Evolutionary conservation across 1,140 invertebrate species (phyloP), one percentile per base, ranked within the genome.

Genomic region (Aricia agestis): DNA sequence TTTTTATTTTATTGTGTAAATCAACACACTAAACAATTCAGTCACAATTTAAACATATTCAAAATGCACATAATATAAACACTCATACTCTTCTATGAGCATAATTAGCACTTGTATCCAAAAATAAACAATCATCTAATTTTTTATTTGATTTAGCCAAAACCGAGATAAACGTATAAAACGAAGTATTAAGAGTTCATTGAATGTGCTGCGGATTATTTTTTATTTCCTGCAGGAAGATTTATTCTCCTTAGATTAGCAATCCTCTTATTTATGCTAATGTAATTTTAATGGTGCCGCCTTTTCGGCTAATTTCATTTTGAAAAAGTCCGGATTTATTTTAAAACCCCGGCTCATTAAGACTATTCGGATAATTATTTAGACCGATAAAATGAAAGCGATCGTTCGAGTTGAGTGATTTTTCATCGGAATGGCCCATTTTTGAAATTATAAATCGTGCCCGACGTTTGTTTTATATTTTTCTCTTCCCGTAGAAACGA

Each of bases 251-350:
- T 82, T 80, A 89, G 86, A 91, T 91, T 91, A 91, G 87, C 89
- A 89, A 89, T 84, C 79, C 86, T 86, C 86, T 89, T 91, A 89
- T 91, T 91, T 91, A 89, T 91, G 89, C 89, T 91, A 91, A 91
- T 91, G 89, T 91, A 88, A 91, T 91, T 91, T 91, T 89, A 91
- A 91, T 91, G 89, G 87, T 84, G 73, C 73, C 79, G 80, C 79
- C 82, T 87, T 89, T 89, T 89, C 84, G 81, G 85, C 87, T 89
- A 91, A 91, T 91, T 91, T 90, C 85, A 91, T 91, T 89, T 89
- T 77, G 76, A 84, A 89, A 87, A 89, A 89, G 82, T 87, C 81
- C 71, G 80, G 85, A 82, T 85, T 79, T 89, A 84, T 78, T 87
- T 84, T 85, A 80, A 89, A 87, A 82, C 77, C 86, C 82, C 68